Conservation (phyloP, 2,113 vertebrate species). For the Penelope pileata region DNA sequence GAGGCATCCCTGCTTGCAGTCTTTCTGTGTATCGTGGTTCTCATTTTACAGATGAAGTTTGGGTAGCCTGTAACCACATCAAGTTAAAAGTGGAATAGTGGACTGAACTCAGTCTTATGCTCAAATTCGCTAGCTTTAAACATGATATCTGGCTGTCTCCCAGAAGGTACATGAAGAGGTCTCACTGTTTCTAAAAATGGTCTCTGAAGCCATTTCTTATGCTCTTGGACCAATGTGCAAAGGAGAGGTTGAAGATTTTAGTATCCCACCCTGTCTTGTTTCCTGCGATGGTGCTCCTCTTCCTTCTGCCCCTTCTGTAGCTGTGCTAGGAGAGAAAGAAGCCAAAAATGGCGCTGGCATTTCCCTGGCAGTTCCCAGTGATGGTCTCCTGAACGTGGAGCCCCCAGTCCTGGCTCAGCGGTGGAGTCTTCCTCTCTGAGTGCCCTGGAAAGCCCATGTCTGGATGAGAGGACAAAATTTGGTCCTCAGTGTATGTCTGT, state of each 20-base stretch:
- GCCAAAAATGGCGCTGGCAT: background rate
- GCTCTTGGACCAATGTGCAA: background rate
- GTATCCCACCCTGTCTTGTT: background rate
- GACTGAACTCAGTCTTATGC: background rate
- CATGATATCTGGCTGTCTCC: background rate
- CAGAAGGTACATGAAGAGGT: background rate
- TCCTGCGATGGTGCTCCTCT: background rate
- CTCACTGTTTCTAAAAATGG: background rate
- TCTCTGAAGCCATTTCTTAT: background rate
- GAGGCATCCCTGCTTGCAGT: background rate
- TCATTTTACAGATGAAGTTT: background rate
- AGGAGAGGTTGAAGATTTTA: background rate
- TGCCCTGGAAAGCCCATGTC: background rate
- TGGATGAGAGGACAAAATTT: background rate
- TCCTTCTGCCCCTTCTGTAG: background rate
- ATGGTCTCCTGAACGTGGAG: background rate
- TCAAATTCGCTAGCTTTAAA: background rate
- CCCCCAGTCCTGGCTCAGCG: background rate
- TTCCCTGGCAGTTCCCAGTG: background rate
- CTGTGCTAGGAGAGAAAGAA: background rate
- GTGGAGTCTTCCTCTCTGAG: background rate
- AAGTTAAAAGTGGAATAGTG: background rate
- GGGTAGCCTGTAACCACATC: fast-evolving
- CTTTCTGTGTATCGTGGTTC: background rate
- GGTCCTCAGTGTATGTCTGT: fast-evolving